Percentiles rank a stretch among this genome's conserved stretches.
These are phyloP conservation scores for Lymantria dispar DNA, from an alignment of 2,888 invertebrate genomes.

Conservation along the genomic window DNA sequence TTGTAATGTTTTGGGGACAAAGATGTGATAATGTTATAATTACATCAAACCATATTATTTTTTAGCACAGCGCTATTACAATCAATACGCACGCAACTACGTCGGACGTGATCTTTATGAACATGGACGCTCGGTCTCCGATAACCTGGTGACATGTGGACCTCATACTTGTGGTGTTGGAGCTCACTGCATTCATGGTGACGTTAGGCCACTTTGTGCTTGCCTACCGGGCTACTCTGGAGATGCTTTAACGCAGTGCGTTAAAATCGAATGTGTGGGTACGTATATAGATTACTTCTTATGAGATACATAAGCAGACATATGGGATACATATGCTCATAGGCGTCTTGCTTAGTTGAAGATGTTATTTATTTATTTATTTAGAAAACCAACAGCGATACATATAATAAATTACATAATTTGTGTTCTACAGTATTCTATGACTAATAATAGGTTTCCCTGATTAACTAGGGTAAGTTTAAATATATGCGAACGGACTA, in stretches of 20 bases:
- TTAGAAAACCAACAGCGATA: no score
- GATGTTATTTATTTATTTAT: no score
- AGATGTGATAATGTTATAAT: no score
- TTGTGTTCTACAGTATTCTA: no score
- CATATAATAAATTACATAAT: no score
- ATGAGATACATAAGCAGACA: neutral
- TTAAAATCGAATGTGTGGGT: conserved; percentile 87
- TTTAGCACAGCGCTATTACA: conserved; percentile 64
- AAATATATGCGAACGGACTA: no score
- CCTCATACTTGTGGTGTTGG: conserved; percentile 86
- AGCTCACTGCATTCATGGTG: conserved; percentile 85
- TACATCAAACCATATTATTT: no score
- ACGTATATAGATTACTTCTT: neutral
- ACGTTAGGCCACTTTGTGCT: conserved; percentile 90
- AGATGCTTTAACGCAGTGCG: conserved; percentile 88
- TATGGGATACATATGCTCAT: no score
- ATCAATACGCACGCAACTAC: conserved; percentile 50
- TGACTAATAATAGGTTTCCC: no score
- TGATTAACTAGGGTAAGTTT: no score
- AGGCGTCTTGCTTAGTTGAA: no score
- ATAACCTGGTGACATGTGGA: conserved; percentile 76
- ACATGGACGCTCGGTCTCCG: conserved; percentile 71
- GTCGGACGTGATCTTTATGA: conserved; percentile 66
- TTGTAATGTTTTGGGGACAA: no score
- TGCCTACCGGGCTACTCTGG: conserved; percentile 91